A percentile compares a stretch with the other conserved stretches of the same genome.
phyloP scores from a whole-genome alignment of 2,888 invertebrate genomes.

The Alloscopus bannaensis region DNA sequence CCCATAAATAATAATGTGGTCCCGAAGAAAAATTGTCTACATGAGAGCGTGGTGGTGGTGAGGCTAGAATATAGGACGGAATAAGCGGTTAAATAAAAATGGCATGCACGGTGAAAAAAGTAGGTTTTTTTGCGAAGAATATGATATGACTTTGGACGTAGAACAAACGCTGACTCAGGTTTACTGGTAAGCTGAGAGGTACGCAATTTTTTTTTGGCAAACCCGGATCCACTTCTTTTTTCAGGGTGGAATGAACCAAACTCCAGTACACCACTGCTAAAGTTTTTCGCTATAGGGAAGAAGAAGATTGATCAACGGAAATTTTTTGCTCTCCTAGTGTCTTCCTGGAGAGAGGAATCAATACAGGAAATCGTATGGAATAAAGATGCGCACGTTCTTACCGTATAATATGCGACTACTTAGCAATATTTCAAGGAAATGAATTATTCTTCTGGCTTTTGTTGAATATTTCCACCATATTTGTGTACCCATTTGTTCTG shows the following conservation, averaged over 20 bases:
- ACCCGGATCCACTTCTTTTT: constrained; percentile 12
- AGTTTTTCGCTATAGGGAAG: too few relatives aligned
- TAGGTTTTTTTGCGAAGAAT: not conserved
- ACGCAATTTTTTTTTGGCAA: constrained; percentile 39
- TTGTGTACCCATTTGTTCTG: constrained; percentile 9
- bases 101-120: constrained; percentile 1
- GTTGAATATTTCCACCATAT: not conserved
- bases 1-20: constrained; percentile 41
- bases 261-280: too few relatives aligned
- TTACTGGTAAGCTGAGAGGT: constrained; percentile 40
- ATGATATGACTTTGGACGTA: constrained; percentile 36
- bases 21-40: too few relatives aligned
- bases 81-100: constrained; percentile 12
- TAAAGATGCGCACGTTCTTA: not conserved
- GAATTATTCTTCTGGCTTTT: constrained; percentile 38
- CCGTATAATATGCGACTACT: not conserved
- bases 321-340: not conserved
- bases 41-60: too few relatives aligned
- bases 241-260: too few relatives aligned
- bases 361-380: not conserved
- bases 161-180: constrained; percentile 46
- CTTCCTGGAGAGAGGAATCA: not conserved
- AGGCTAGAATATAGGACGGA: too few relatives aligned
- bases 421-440: constrained; percentile 35
- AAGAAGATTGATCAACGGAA: not conserved